Evolutionary conservation across 2,888 invertebrate genomes (phyloP).

Genomic region (Mythimna albipuncta): DNA sequence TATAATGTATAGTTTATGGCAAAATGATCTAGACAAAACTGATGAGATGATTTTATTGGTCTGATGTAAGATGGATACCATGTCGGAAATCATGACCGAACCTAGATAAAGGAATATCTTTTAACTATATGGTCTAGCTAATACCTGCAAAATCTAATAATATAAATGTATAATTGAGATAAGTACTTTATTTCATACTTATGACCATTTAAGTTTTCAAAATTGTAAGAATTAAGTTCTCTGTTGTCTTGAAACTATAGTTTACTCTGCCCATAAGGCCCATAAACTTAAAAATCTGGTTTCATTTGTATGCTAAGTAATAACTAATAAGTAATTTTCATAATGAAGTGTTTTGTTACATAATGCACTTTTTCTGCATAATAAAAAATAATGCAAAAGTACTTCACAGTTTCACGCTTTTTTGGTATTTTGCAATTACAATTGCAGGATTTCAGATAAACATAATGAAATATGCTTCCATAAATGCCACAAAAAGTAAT

Average conservation of each 20-base stretch:
- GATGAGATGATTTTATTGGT: background rate
- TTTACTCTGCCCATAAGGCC: background rate
- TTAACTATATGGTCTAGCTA: background rate
- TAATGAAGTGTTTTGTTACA: slow-evolving; percentile 6
- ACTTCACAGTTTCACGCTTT: background rate
- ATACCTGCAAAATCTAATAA: background rate
- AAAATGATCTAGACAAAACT: background rate
- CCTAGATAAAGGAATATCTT: background rate
- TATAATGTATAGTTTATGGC: background rate
- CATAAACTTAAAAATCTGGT: background rate
- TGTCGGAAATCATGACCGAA: slow-evolving; percentile 6
- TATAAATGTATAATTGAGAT: background rate
- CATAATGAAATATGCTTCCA: background rate
- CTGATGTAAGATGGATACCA: slow-evolving; percentile 25
- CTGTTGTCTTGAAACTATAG: background rate
- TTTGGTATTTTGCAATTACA: background rate
- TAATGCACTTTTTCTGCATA: slow-evolving; percentile 34
- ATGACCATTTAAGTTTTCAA: too few relatives aligned
- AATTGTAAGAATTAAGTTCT: background rate
- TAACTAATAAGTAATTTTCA: background rate
- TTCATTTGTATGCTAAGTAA: background rate
- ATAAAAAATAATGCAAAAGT: background rate
- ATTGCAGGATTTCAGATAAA: background rate
- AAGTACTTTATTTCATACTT: background rate
- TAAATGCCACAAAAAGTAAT: background rate